phyloP scores from a whole-genome alignment of 2,113 vertebrate species.

The Hylia prasina region DNA sequence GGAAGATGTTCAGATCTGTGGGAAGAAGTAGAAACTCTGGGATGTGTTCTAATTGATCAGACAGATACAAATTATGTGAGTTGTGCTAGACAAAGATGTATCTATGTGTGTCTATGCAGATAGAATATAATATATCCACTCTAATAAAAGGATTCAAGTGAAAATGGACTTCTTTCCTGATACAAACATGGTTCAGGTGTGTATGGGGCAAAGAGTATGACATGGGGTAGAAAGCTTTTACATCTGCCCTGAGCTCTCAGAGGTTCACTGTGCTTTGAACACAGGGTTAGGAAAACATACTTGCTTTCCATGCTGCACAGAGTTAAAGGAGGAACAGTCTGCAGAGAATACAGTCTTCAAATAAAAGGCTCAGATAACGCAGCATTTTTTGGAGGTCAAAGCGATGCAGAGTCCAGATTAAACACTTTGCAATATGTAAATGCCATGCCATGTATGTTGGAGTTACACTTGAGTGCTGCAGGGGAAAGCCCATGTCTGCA shows the following conservation, averaged over 20 bases:
- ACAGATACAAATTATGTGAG: background rate
- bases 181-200: background rate
- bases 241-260: background rate
- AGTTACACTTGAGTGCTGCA: constrained; percentile 23
- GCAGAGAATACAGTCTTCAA: background rate
- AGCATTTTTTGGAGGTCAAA: constrained; percentile 54
- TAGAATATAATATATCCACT: background rate
- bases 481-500: constrained; percentile 19
- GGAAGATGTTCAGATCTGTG: background rate
- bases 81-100: background rate
- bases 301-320: background rate
- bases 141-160: background rate
- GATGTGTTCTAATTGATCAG: background rate
- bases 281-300: background rate
- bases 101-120: background rate
- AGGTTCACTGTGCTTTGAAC: background rate
- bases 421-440: constrained; percentile 37
- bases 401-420: background rate
- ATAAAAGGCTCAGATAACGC: constrained; percentile 11
- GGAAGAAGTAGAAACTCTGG: background rate
- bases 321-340: background rate
- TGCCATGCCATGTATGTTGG: background rate
- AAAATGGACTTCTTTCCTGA: background rate
- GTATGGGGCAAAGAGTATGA: background rate
- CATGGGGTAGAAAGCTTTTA: background rate